Percentiles rank a stretch among this genome's conserved stretches.
phyloP scores from a whole-genome alignment of 1,140 invertebrate species.

The Hypothenemus hampei region DNA sequence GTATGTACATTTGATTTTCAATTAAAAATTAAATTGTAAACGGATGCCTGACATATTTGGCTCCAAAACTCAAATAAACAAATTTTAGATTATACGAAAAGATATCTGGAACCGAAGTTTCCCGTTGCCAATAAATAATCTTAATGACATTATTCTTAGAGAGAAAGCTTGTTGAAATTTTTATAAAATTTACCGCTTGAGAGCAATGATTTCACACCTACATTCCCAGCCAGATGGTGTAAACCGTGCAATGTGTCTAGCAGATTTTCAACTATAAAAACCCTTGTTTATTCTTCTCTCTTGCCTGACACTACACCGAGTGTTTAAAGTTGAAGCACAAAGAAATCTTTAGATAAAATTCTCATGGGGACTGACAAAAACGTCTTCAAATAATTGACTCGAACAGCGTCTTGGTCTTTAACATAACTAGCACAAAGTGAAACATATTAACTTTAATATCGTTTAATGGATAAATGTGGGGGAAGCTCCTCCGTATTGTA shows the following conservation, averaged over 20 bases:
- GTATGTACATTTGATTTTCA: too few species aligned
- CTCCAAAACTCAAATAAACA: too few species aligned
- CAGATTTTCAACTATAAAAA: conserved; percentile 24
- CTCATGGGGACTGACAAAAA: not conserved
- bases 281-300: conserved; percentile 5
- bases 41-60: too few species aligned
- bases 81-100: too few species aligned
- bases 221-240: conserved; percentile 14
- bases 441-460: conserved; percentile 7
- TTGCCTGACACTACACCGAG: conserved; percentile 1
- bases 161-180: conserved; percentile 12
- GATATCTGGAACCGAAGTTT: too few species aligned
- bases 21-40: too few species aligned
- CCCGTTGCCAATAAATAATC: too few species aligned
- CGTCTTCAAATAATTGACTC: not conserved
- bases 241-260: conserved; percentile 23
- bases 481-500: conserved; percentile 6
- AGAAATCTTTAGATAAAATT: not conserved
- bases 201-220: conserved; percentile 12
- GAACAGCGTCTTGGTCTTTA: conserved; percentile 4
- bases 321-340: not conserved
- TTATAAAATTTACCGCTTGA: conserved; percentile 14
- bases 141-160: conserved; percentile 3
- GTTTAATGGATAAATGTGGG: conserved; percentile 9
- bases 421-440: conserved; percentile 1